Percentiles rank a stretch among this genome's conserved stretches.
These are phyloP conservation scores for Hypotaenidia okinawae DNA, from an alignment of 2,797 vertebrate genomes.

Conservation along the genomic window DNA sequence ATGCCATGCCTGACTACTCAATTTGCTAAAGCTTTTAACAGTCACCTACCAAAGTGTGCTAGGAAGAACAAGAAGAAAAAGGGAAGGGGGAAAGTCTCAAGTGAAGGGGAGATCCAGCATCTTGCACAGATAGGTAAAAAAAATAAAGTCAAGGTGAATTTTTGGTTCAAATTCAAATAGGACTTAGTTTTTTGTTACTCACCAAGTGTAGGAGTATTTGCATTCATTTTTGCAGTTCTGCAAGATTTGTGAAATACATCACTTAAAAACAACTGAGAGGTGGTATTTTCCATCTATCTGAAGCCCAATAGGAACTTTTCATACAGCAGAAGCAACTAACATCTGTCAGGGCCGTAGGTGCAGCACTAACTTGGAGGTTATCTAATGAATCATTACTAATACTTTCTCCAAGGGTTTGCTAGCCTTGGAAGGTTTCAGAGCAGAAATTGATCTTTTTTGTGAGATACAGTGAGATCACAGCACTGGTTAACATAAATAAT, in stretches of 20 bases:
- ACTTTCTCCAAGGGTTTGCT: not conserved
- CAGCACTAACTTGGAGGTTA: not conserved
- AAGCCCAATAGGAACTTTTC: not conserved
- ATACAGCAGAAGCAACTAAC: not conserved
- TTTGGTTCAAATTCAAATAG: not conserved
- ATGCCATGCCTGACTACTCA: not conserved
- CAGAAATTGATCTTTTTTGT: not conserved
- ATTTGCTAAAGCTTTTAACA: not conserved
- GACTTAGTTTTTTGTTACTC: not conserved
- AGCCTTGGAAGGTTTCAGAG: not conserved
- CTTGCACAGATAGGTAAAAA: not conserved
- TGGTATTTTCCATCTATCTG: not conserved
- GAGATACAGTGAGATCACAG: not conserved
- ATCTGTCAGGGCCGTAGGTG: not conserved
- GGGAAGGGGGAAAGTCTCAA: fast-evolving
- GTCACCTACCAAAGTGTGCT: fast-evolving
- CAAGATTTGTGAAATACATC: not conserved
- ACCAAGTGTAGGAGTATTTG: not conserved
- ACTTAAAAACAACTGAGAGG: not conserved
- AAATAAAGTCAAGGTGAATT: not conserved
- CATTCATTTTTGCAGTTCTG: not conserved
- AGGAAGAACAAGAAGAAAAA: not conserved
- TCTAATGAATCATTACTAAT: not conserved
- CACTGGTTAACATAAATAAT: not conserved
- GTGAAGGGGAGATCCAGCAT: not conserved